These are phyloP conservation scores for Dendrolimus pini DNA, from an alignment of 2,888 invertebrate species.

Conservation along the genomic window DNA sequence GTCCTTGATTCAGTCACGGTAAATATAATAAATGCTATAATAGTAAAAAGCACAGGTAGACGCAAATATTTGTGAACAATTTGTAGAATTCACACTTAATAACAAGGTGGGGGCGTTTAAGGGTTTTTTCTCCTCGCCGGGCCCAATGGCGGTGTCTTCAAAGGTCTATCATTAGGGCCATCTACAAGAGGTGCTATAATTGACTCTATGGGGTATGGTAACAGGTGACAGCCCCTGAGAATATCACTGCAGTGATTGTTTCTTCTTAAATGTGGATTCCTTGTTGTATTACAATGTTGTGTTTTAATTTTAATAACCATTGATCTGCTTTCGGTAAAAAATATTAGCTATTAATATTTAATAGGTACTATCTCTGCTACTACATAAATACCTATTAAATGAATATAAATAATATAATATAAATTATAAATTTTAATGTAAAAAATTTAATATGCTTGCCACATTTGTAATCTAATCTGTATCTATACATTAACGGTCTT, in stretches of 20 bases:
- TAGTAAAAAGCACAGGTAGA: constrained; percentile 67
- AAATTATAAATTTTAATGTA: too few species aligned
- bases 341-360: too few species aligned
- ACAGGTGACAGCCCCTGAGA: constrained; percentile 45
- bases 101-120: constrained; percentile 53
- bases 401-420: too few species aligned
- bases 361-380: too few species aligned
- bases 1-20: constrained; percentile 61
- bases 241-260: constrained; percentile 8
- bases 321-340: too few species aligned
- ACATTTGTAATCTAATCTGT: too few species aligned
- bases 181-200: constrained; percentile 51
- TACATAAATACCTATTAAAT: too few species aligned
- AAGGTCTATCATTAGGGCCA: constrained; percentile 55
- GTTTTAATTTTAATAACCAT: too few species aligned
- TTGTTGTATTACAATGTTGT: not conserved
- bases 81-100: constrained; percentile 75
- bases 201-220: constrained; percentile 48
- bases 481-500: too few species aligned
- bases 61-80: constrained; percentile 75
- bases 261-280: constrained; percentile 10
- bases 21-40: constrained; percentile 50
- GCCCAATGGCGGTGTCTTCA: constrained; percentile 41
- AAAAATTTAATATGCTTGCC: too few species aligned
- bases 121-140: constrained; percentile 39